Conservation (phyloP, 2,113 vertebrate genomes). For the Helogale parvula region DNA sequence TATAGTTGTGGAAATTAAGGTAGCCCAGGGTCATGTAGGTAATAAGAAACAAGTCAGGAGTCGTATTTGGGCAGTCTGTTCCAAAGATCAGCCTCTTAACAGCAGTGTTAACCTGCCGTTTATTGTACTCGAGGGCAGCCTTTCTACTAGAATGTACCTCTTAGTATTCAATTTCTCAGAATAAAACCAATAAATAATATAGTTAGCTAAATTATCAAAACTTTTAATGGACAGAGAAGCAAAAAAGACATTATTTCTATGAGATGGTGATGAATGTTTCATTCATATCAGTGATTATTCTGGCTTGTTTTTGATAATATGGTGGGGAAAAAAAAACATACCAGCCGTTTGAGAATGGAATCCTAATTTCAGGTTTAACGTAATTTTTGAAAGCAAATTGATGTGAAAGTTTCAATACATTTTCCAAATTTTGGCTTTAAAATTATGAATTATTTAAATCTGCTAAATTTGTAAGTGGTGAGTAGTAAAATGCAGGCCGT, state of each 20-base stretch:
- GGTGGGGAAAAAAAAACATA: neutral
- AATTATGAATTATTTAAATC: neutral
- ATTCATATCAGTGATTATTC: neutral
- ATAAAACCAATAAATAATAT: neutral
- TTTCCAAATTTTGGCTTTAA: constrained; percentile 13
- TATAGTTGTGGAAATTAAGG: neutral
- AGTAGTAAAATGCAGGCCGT: neutral
- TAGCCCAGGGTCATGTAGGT: neutral
- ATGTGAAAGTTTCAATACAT: neutral
- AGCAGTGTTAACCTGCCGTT: neutral
- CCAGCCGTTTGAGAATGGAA: neutral
- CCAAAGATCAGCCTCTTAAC: neutral
- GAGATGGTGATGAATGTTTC: neutral
- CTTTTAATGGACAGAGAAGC: neutral
- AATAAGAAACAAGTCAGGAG: neutral
- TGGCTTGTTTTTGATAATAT: neutral
- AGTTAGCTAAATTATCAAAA: neutral
- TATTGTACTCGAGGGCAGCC: neutral
- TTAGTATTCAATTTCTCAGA: constrained; percentile 14
- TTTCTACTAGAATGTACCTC: neutral
- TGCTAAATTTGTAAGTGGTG: neutral
- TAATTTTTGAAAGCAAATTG: neutral
- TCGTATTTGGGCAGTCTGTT: neutral
- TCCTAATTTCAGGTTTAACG: neutral
- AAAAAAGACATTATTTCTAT: neutral